Conservation (phyloP, 2,113 vertebrate genomes). For the Anser cygnoides region DNA sequence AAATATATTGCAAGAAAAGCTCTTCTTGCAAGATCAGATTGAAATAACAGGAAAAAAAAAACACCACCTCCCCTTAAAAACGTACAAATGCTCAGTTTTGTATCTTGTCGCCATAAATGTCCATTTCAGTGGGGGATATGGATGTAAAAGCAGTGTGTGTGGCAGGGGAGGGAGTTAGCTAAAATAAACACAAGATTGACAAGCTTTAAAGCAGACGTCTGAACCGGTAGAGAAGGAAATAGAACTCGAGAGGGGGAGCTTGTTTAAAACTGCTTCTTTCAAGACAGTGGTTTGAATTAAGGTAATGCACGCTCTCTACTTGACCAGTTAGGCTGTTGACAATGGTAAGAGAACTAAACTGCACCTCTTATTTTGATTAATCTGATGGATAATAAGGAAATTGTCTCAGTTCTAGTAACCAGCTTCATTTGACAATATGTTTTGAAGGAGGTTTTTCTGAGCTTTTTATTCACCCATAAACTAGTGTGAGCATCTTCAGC, state of each 20-base stretch:
- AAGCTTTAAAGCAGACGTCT: not conserved
- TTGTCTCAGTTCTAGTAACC: not conserved
- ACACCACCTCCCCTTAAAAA: not conserved
- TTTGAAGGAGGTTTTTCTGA: not conserved
- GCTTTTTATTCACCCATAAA: not conserved
- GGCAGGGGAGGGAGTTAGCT: fast-evolving
- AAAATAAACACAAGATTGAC: not conserved
- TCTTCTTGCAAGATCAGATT: not conserved
- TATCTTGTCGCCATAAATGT: not conserved
- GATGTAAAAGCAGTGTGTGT: not conserved
- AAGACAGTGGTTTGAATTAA: not conserved
- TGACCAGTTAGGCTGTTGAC: not conserved
- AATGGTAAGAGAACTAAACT: not conserved
- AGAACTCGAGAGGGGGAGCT: not conserved
- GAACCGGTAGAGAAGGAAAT: not conserved
- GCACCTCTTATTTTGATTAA: not conserved
- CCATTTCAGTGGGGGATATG: not conserved
- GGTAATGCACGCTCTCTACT: not conserved
- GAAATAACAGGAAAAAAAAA: not conserved
- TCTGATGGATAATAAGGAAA: not conserved
- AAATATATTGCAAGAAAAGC: too few relatives aligned
- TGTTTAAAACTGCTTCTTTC: not conserved
- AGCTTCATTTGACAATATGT: not conserved
- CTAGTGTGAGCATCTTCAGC: too few relatives aligned
- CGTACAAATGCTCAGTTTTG: not conserved